These are phyloP conservation scores for Glaucidium brasilianum DNA, from an alignment of 2,113 vertebrate species.

Conservation along the genomic window DNA sequence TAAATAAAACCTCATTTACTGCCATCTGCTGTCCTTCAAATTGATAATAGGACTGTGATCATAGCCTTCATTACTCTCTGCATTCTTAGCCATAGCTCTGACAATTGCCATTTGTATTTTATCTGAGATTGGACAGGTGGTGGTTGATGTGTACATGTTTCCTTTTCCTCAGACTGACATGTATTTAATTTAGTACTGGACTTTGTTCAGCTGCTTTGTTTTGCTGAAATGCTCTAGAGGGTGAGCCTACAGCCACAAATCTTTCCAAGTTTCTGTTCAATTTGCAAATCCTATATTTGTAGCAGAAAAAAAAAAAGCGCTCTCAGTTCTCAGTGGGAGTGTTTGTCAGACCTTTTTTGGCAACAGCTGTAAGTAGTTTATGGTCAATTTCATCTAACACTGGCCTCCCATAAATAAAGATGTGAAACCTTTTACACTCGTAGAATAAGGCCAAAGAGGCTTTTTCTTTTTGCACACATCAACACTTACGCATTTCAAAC, in stretches of 20 bases:
- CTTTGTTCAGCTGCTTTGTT: conserved; percentile 27
- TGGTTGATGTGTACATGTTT: neutral
- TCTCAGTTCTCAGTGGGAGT: neutral
- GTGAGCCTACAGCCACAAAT: neutral
- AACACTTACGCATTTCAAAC: neutral
- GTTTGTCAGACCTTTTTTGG: conserved; percentile 49
- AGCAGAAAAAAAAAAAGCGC: neutral
- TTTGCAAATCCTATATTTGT: conserved; percentile 38
- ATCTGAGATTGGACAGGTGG: neutral
- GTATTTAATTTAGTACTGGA: conserved; percentile 40
- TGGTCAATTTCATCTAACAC: conserved; percentile 43
- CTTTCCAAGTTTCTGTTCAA: conserved; percentile 40
- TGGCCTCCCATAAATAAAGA: conserved; percentile 31
- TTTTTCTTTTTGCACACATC: neutral
- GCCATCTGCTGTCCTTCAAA: neutral
- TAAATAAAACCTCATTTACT: neutral
- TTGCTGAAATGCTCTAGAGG: neutral
- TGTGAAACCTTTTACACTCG: neutral
- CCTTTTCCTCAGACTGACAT: neutral
- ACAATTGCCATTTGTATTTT: neutral
- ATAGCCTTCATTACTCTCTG: neutral
- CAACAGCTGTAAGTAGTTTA: conserved; percentile 33
- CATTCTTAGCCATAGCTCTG: neutral
- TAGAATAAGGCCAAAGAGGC: neutral
- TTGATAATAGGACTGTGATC: neutral